A percentile compares a stretch with the other conserved stretches of the same genome.
These are phyloP conservation scores for Macrosteles quadrilineatus DNA, from an alignment of 1,140 invertebrate genomes.

Conservation along the genomic window DNA sequence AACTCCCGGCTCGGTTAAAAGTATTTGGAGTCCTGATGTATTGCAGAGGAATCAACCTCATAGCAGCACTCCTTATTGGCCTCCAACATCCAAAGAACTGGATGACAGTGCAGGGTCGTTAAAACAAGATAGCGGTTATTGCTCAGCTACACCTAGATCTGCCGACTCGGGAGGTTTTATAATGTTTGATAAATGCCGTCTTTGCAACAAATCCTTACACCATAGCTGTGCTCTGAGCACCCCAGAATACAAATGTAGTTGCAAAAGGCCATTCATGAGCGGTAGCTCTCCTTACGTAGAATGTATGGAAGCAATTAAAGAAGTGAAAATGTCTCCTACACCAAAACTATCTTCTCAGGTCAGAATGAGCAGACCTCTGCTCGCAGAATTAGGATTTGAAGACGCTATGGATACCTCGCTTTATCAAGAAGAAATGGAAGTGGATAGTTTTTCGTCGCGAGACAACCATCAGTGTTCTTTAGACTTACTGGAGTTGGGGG, in stretches of 20 bases:
- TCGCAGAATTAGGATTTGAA: neutral
- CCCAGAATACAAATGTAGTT: neutral
- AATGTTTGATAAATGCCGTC: neutral
- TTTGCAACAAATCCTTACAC: neutral
- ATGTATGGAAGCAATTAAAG: neutral
- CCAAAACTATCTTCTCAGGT: neutral
- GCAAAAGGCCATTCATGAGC: neutral
- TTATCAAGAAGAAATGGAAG: slow-evolving; percentile 1
- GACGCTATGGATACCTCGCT: slow-evolving; percentile 7
- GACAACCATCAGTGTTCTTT: neutral
- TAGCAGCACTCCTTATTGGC: too few species aligned
- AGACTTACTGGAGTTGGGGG: neutral
- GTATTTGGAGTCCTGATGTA: too few species aligned
- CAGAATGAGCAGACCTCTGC: neutral
- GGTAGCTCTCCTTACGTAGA: neutral
- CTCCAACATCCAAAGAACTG: neutral
- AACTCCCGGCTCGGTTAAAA: too few species aligned
- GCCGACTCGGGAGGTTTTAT: neutral
- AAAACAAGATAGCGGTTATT: slow-evolving; percentile 9
- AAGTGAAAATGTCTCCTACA: neutral
- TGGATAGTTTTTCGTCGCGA: neutral
- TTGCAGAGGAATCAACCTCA: too few species aligned
- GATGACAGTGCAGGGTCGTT: neutral
- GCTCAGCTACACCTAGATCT: neutral
- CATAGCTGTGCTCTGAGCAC: neutral